phyloP scores from a whole-genome alignment of 2,888 invertebrate species.

The Molanna angustata region DNA sequence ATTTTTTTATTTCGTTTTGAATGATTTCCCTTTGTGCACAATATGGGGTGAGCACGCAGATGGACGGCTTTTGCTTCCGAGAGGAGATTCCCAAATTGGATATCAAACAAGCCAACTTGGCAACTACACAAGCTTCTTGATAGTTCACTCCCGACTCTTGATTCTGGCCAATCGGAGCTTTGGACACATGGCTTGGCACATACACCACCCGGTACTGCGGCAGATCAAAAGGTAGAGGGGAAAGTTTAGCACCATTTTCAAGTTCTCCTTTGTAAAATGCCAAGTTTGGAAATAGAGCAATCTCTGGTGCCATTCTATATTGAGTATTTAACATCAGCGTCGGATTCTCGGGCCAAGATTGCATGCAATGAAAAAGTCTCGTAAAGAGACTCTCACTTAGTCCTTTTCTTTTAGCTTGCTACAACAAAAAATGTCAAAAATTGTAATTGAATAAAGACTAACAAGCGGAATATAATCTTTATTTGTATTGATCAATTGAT shows the following conservation, averaged over 20 bases:
- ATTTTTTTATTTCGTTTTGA: too few species aligned
- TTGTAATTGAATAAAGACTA: too few species aligned
- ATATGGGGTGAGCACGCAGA: slow-evolving; percentile 52
- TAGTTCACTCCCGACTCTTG: slow-evolving; percentile 42
- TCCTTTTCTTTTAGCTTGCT: slow-evolving; percentile 69
- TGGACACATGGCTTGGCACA: slow-evolving; percentile 43
- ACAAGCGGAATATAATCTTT: too few species aligned
- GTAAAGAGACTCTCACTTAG: slow-evolving; percentile 76
- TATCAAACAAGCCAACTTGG: slow-evolving; percentile 40
- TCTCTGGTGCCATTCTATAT: slow-evolving; percentile 83
- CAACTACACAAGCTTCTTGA: slow-evolving; percentile 48
- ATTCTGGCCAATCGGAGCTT: too few species aligned
- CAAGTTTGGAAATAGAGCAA: slow-evolving; percentile 75
- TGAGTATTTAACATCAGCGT: slow-evolving; percentile 63
- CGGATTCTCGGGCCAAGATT: slow-evolving; percentile 44
- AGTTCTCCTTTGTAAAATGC: slow-evolving; percentile 65
- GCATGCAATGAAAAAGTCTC: slow-evolving; percentile 62
- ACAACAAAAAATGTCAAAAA: slow-evolving; percentile 36
- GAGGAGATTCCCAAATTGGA: not conserved
- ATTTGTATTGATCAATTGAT: too few species aligned
- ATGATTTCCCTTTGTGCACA: slow-evolving; percentile 48
- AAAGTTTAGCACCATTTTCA: slow-evolving; percentile 36
- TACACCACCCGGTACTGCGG: slow-evolving; percentile 44
- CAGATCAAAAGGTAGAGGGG: slow-evolving; percentile 37
- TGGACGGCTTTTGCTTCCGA: slow-evolving; percentile 34